Percentiles rank a stretch among this genome's conserved stretches.
phyloP scores from a whole-genome alignment of 2,113 vertebrate species.

The Thunnus maccoyii region DNA sequence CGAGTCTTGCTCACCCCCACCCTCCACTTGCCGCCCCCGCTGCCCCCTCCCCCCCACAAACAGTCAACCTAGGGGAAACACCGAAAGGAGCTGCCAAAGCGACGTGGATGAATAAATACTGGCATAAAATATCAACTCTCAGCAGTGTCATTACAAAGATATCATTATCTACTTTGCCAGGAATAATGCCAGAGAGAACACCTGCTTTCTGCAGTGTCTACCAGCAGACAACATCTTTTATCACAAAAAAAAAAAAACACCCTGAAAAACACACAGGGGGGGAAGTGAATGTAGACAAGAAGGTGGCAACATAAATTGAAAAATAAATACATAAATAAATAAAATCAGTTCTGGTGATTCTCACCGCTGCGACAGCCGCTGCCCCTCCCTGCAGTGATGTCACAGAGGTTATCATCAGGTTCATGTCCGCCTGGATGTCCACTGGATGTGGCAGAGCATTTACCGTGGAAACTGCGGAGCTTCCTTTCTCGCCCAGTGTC shows the following conservation, averaged over 20 bases:
- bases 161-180: constrained; percentile 9
- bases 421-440: constrained; percentile 88
- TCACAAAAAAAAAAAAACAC: not conserved
- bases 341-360: not conserved
- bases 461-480: not conserved
- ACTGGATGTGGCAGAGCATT: constrained; percentile 63
- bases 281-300: not conserved
- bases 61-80: too few relatives aligned
- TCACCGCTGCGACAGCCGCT: constrained; percentile 72
- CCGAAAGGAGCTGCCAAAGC: not conserved
- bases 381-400: constrained; percentile 92
- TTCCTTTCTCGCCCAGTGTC: constrained; percentile 88
- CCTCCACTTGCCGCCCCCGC: too few relatives aligned
- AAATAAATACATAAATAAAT: not conserved
- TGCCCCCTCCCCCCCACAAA: too few relatives aligned
- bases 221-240: not conserved
- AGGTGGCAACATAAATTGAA: not conserved
- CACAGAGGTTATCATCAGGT: constrained; percentile 97
- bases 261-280: not conserved
- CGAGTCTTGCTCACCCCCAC: too few relatives aligned
- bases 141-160: constrained; percentile 4
- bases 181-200: constrained; percentile 5
- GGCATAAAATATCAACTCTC: not conserved
- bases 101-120: constrained; percentile 10
- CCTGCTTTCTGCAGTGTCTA: constrained; percentile 11